Conservation (phyloP, 2,797 vertebrate genomes). For the Acanthornis magna region DNA sequence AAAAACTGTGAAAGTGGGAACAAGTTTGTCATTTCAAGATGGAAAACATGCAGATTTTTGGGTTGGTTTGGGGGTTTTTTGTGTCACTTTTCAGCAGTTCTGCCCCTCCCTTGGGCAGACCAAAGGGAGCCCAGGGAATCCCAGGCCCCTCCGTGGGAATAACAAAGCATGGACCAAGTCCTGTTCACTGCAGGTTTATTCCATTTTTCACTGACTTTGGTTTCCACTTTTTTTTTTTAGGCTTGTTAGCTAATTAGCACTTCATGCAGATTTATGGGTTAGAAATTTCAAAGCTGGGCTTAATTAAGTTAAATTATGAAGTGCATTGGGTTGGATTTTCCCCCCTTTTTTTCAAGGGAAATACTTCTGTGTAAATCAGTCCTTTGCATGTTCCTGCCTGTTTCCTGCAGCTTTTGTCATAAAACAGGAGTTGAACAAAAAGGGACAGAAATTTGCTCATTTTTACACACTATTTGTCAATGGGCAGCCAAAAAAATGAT, state of each 20-base stretch:
- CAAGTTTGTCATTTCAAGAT: neutral
- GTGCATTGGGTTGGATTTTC: neutral
- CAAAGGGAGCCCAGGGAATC: neutral
- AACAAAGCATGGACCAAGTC: neutral
- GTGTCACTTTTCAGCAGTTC: neutral
- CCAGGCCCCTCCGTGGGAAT: neutral
- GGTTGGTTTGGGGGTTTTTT: neutral
- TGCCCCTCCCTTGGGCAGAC: neutral
- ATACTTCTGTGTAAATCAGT: neutral
- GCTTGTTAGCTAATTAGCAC: slow-evolving; percentile 8
- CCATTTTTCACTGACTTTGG: neutral
- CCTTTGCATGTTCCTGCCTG: neutral
- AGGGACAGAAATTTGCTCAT: fast-evolving
- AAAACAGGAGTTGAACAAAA: neutral
- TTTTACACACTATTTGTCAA: neutral
- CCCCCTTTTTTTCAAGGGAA: neutral
- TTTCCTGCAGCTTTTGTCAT: neutral
- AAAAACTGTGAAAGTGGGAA: neutral
- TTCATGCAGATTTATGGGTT: neutral
- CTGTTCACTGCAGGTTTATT: neutral
- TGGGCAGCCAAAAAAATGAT: neutral
- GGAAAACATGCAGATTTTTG: neutral
- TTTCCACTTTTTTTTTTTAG: neutral
- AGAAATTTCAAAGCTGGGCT: slow-evolving; percentile 24
- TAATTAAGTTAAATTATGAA: slow-evolving; percentile 17